Evolutionary conservation across 2,113 vertebrate species (phyloP).

Genomic region (Lonchura striata): DNA sequence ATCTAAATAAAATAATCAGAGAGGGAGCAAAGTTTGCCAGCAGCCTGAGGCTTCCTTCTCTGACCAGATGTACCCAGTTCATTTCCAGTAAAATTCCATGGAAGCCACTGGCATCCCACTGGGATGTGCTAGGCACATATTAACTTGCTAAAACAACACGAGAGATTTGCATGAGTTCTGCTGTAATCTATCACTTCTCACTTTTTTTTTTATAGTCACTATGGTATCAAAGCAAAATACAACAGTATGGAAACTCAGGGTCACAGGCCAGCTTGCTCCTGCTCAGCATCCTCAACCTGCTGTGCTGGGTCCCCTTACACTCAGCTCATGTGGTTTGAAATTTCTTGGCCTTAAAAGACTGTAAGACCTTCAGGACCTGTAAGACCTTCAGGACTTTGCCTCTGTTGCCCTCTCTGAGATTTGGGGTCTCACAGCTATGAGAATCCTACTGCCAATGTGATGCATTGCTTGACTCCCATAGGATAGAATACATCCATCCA

Average conservation of each 20-base stretch:
- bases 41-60: constrained; percentile 3
- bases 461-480: background rate
- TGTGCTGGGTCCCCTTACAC: background rate
- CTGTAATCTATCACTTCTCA: background rate
- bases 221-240: background rate
- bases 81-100: constrained; percentile 43
- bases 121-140: background rate
- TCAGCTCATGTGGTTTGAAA: background rate
- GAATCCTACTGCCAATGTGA: background rate
- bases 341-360: background rate
- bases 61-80: background rate
- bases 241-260: background rate
- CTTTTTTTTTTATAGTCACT: background rate
- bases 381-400: background rate
- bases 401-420: background rate
- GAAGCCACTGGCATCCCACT: constrained; percentile 34
- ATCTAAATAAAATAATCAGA: constrained; percentile 28
- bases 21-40: constrained; percentile 7
- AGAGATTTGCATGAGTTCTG: background rate
- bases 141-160: constrained; percentile 33
- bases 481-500: background rate
- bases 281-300: background rate
- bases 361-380: no score
- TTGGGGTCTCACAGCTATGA: background rate
- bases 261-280: background rate